Evolutionary conservation across 1,140 invertebrate species (phyloP).

Genomic region (Probaryconus sp.): DNA sequence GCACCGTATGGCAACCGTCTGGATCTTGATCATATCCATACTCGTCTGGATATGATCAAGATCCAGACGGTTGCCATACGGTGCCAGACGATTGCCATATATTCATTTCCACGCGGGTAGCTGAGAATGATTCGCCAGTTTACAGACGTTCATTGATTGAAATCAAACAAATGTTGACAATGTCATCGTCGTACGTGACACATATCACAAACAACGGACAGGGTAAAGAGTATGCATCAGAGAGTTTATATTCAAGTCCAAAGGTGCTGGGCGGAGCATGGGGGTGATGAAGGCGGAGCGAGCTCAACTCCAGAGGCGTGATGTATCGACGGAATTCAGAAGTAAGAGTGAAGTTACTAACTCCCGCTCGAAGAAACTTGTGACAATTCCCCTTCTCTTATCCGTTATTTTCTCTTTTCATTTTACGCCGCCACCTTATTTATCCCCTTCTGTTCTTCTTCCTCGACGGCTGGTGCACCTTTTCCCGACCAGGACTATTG

Average conservation of each 20-base stretch:
- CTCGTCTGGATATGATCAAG: no score
- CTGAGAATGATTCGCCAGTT: no score
- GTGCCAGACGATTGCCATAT: no score
- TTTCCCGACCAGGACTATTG: conserved; percentile 27
- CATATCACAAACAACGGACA: conserved; percentile 26
- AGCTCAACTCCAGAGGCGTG: conserved; percentile 72
- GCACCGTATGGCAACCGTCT: no score
- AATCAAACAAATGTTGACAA: not conserved
- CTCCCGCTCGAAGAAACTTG: conserved; percentile 62
- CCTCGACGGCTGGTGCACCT: conserved; percentile 24
- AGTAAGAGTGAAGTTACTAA: conserved; percentile 67
- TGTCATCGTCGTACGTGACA: conserved; percentile 25
- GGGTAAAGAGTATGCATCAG: conserved; percentile 54
- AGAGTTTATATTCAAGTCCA: conserved; percentile 59
- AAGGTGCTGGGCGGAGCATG: conserved; percentile 72
- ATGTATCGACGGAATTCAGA: conserved; percentile 76
- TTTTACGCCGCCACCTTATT: conserved; percentile 53
- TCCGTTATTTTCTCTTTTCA: conserved; percentile 47
- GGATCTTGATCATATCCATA: no score
- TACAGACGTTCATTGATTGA: no score
- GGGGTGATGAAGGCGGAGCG: conserved; percentile 71
- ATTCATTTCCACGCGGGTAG: no score
- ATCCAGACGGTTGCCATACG: no score
- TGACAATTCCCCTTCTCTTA: conserved; percentile 62
- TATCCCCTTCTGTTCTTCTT: conserved; percentile 41